phyloP scores from a whole-genome alignment of 2,113 vertebrate species.

The Calonectris borealis region DNA sequence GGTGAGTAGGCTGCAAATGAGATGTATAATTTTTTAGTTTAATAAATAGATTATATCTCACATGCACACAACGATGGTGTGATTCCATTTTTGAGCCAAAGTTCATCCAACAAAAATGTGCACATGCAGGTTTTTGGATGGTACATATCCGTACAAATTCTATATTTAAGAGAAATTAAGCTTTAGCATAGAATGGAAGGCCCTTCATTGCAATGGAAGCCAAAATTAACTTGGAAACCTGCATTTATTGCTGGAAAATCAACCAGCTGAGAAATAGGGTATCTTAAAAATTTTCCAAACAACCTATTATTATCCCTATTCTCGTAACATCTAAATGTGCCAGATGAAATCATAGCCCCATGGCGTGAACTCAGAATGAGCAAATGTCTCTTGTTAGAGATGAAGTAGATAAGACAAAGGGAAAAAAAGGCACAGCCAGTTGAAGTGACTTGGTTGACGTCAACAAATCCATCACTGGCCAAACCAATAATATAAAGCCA shows the following conservation, averaged over 20 bases:
- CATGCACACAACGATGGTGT: background rate
- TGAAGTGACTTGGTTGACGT: background rate
- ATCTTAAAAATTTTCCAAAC: conserved; percentile 16
- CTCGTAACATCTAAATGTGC: background rate
- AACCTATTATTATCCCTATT: conserved; percentile 40
- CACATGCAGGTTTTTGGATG: background rate
- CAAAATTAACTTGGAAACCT: conserved; percentile 24
- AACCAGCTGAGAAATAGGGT: background rate
- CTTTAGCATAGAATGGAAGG: background rate
- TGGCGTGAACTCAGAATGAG: conserved; percentile 25
- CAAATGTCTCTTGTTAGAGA: conserved; percentile 29
- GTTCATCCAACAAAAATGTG: background rate
- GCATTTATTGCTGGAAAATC: conserved; percentile 5
- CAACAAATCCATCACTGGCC: background rate
- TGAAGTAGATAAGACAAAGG: conserved; percentile 38
- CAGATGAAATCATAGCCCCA: conserved; percentile 48
- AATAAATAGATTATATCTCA: background rate
- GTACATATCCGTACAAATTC: background rate
- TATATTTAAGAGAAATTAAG: background rate
- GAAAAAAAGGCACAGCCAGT: background rate
- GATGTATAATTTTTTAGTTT: background rate
- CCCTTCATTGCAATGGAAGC: background rate
- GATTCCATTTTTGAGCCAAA: background rate
- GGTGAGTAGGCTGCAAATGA: background rate
- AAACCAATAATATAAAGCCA: background rate